Evolutionary conservation across 2,113 vertebrate species (phyloP), one percentile per base, ranked within the genome.

Genomic region (Oreochromis spilurus): DNA sequence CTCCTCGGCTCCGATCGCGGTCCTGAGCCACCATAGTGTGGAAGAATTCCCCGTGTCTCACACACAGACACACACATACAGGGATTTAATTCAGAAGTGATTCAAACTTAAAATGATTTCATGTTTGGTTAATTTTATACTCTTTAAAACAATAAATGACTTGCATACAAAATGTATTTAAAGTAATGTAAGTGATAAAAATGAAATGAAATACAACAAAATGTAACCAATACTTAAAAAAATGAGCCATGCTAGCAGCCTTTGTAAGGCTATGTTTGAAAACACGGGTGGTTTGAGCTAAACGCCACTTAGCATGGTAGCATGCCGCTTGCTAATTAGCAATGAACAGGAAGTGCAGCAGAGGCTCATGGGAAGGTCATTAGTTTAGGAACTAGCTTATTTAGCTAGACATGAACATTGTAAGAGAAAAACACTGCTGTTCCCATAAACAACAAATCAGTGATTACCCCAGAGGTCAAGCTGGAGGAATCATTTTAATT

Each of bases 11-110:
- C 13, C 86, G n/a, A 3, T 92, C 90, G 50, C 85, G 94, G 58
- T 95, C 94, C 38, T 88, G 93, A 3, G 16, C 81, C 0, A 60
- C 40, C 1, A 84, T 12, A 13, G 91, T 11, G 38, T 93, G 77
- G 52, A 91, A 19, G 29, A 93, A 19, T 54, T 97, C 95, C 88
- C 96, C 97, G 93, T 75, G 79, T 75, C 80, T 83, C 72, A 54
- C 85, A 80, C 5, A 70, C 54, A 88, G 31, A 83, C 1, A 79
- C 48, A 72, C 3, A 40, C 14, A 45, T 4, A 12, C 7, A 54
- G 29, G 17, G 10, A 77, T 77, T 77, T 52, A 31, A 1, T 52
- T 31, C 45, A 77, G 1, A 50, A 52, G 72, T 50, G 24, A 5
- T 31, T 4, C 43, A 52, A 77, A 77, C 26, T 3, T 29, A 48